Evolutionary conservation across 2,113 vertebrate species (phyloP), one percentile per base, ranked within the genome.

Genomic region (Bufo bufo): DNA sequence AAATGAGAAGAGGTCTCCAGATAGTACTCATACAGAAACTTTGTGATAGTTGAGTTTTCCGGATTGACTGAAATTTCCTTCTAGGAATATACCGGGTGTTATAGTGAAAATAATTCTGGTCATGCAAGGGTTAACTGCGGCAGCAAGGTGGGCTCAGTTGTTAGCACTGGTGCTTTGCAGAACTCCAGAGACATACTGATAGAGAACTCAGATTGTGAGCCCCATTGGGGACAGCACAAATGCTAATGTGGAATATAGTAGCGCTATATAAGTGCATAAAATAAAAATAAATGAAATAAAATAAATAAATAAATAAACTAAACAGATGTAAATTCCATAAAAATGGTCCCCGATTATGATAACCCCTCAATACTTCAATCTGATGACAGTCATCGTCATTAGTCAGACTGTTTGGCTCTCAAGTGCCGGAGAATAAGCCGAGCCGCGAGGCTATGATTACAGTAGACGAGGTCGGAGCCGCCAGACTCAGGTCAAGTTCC

Each of bases 331-430:
- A 33, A 33, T 43, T 13, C 66, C 12, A 71, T 71, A 14, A 71
- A 45, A 33, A 17, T 7, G 13, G 23, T 43, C 23, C 19, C 8
- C 12, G 16, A 54, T 54, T 54, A 78, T 54, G 20, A 20, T 78
- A 33, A 56, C 7, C 14, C 12, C 50, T 79, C 45, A 49, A 74
- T 17, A 47, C 45, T 49, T 49, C 8, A 75, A 75, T 10, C 4
- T 1, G 17, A 3, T 12, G 47, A 52, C 45, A n/a, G 58, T 54
- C 14, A n/a, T 77, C 74, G 69, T 66, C 61, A 79, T 69, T 79
- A 86, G 79, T 86, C 85, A 66, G 75, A 86, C 13, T 13, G 43
- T 77, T 77, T 63, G 45, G 84, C 63, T 88, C 80, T 82, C 7
- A 33, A n/a, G 58, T 49, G 23, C 79, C 65, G n/a, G 77, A 33